Base-by-base conservation (phyloP, 2,888 invertebrate genomes). In the Muscina levida region DNA sequence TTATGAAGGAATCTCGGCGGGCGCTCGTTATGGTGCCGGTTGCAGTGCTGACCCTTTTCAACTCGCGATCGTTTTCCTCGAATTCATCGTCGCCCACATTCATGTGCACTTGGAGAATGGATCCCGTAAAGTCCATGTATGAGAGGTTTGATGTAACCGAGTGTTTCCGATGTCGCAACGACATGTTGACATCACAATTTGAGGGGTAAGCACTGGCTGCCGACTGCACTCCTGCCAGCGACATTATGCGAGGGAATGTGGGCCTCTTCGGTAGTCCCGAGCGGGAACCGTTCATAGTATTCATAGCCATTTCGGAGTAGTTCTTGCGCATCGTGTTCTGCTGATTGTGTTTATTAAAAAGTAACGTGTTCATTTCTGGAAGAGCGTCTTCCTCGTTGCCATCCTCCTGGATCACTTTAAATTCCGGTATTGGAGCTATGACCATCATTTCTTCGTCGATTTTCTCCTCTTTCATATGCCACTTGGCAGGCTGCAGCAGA, bases 111-210 rank as follows among this genome's bases (percentile, higher is more conserved):
- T 94, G 94, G 78, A 94, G 90, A 87, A 94, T 94, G 84, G 95
- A 95, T 82, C 95, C 95, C 42, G 94, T 94, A 88, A 95, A 95
- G 89, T 95, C 95, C 92, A 95, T 92, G 84, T 94, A 93, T 0
- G 95, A 95, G 83, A 94, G 93, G 87, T 93, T 94, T 17, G 94
- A 94, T 84, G 94, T 93, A 44, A 95, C 93, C 1, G 95, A 94
- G 66, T 93, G 93, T 86, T 93, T 93, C 82, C 93, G 91, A 77
- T 91, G 91, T 22, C 93, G 88, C 11, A 92, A 90, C 11, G 92
- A 91, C 24, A 70, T 77, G 48, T 83, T 83, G 0, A 91, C 83
- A 83, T 92, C 93, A 90, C 91, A 42, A 90, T 91, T 68, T 87
- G 93, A 87, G n/a, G 85, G 70, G 91, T 87, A 83, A 1, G 86